These are phyloP conservation scores for Lepidothrix coronata DNA, from an alignment of 2,113 vertebrate species.

Conservation along the genomic window DNA sequence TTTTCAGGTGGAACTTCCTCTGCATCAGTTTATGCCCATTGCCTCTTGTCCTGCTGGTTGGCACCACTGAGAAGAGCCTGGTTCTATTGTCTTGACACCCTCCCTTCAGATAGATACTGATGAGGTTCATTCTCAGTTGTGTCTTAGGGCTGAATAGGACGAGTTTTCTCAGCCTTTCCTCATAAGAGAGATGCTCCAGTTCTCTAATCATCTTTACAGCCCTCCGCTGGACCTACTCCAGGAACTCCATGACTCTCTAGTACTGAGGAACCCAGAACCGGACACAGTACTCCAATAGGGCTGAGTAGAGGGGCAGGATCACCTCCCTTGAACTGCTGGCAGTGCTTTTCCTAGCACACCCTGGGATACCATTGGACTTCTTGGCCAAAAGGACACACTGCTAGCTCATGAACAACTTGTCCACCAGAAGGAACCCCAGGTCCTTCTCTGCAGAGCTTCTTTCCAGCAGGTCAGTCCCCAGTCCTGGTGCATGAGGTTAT, in stretches of 20 bases:
- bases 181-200: not conserved
- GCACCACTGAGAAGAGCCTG: not conserved
- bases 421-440: not conserved
- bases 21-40: not conserved
- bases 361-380: not conserved
- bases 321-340: fast-evolving
- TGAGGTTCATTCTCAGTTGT: not conserved
- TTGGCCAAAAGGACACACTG: not conserved
- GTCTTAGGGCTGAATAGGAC: not conserved
- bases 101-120: not conserved
- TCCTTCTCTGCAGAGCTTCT: not conserved
- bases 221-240: not conserved
- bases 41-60: not conserved
- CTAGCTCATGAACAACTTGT: not conserved
- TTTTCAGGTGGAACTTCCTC: not conserved
- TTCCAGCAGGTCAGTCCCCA: not conserved
- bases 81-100: not conserved
- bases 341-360: not conserved
- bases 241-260: not conserved
- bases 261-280: not conserved
- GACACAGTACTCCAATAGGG: not conserved
- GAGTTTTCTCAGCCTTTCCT: not conserved
- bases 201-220: not conserved
- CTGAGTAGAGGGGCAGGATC: not conserved
- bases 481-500: not conserved